Evolutionary conservation across 1,140 invertebrate species (phyloP).

Genomic region (Ips nitidus): DNA sequence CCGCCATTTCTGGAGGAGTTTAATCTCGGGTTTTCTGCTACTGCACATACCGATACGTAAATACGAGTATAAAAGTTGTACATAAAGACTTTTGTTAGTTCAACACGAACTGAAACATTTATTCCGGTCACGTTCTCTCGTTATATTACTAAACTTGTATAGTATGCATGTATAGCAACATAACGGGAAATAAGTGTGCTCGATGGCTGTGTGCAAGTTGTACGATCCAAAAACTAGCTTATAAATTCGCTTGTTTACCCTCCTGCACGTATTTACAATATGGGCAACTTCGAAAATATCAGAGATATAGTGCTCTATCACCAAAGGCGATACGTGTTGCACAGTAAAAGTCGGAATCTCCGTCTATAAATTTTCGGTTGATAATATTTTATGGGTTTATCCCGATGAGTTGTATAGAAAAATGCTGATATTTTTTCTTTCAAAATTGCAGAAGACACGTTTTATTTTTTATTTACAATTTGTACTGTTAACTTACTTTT

Average conservation of each 20-base stretch:
- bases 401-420: slow-evolving; percentile 1
- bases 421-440: slow-evolving; percentile 9
- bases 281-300: slow-evolving; percentile 30
- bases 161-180: slow-evolving; percentile 14
- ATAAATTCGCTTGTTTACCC: slow-evolving; percentile 31
- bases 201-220: slow-evolving; percentile 22
- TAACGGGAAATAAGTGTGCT: slow-evolving; percentile 26
- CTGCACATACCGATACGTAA: too few species aligned
- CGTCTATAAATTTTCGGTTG: slow-evolving; percentile 25
- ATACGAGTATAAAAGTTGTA: too few species aligned
- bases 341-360: slow-evolving; percentile 29
- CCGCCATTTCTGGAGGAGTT: too few species aligned
- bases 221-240: slow-evolving; percentile 24
- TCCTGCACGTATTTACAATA: slow-evolving; percentile 30
- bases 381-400: slow-evolving; percentile 26
- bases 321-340: slow-evolving; percentile 31
- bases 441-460: too few species aligned
- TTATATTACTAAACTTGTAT: slow-evolving; percentile 28
- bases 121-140: slow-evolving; percentile 20
- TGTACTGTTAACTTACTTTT: too few species aligned
- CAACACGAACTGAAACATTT: not conserved
- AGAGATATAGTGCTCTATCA: slow-evolving; percentile 30
- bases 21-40: too few species aligned
- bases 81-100: not conserved
- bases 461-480: too few species aligned